phyloP scores from a whole-genome alignment of 2,888 invertebrate genomes.

The Hirtodrosophila alboralis region DNA sequence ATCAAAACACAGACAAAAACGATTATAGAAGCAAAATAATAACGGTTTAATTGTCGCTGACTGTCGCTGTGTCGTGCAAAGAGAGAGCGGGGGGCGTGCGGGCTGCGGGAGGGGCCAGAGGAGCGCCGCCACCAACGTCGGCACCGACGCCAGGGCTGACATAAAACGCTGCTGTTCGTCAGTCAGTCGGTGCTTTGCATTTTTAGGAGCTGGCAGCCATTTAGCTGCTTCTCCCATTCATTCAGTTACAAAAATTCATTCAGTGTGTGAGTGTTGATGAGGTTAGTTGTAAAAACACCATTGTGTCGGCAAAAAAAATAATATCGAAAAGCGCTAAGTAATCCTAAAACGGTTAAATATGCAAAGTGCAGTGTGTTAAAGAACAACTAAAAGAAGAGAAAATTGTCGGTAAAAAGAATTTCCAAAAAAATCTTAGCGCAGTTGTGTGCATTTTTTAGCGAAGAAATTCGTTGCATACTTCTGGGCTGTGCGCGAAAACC shows the following conservation, averaged over 20 bases:
- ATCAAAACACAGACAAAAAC: constrained; percentile 50
- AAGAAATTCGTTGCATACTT: constrained; percentile 61
- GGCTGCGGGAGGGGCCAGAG: constrained; percentile 5
- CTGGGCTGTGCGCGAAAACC: constrained; percentile 57
- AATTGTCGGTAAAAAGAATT: constrained; percentile 8
- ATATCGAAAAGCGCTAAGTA: constrained; percentile 15
- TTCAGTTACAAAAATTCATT: constrained; percentile 67
- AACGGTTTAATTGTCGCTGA: constrained; percentile 34
- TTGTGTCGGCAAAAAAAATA: constrained; percentile 33
- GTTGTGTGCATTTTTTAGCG: constrained; percentile 20
- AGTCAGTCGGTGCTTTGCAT: constrained; percentile 43
- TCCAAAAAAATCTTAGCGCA: constrained; percentile 7
- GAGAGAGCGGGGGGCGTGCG: constrained; percentile 20
- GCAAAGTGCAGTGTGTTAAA: constrained; percentile 41
- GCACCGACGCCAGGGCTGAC: constrained; percentile 53
- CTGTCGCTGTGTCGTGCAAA: too few relatives aligned
- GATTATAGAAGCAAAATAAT: constrained; percentile 55
- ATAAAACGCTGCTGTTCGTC: constrained; percentile 18
- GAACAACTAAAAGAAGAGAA: constrained; percentile 8
- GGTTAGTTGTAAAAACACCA: constrained; percentile 63
- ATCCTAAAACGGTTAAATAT: constrained; percentile 20
- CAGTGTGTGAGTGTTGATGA: constrained; percentile 77
- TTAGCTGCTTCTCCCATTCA: constrained; percentile 52
- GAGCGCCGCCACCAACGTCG: constrained; percentile 33
- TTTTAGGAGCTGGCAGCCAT: constrained; percentile 33